phyloP scores from a whole-genome alignment of 2,888 invertebrate species.

The Reticulitermes lucifugus region DNA sequence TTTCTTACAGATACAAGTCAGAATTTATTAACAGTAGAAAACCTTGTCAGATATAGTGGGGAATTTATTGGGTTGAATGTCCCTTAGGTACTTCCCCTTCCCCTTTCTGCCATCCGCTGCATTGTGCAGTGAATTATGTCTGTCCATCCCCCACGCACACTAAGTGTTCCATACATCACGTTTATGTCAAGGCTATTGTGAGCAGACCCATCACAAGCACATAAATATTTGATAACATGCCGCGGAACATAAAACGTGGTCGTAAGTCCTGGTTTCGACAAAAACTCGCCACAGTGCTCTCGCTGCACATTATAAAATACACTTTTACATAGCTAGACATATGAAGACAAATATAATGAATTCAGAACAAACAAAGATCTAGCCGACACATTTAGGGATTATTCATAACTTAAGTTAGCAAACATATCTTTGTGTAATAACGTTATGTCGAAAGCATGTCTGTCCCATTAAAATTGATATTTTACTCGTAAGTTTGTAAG shows the following conservation, averaged over 20 bases:
- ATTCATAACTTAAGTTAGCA: background rate
- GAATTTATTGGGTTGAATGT: background rate
- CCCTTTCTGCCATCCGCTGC: background rate
- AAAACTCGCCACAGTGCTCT: background rate
- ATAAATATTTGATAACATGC: conserved; percentile 7
- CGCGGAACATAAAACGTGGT: background rate
- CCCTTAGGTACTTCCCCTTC: background rate
- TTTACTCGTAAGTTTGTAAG: no score
- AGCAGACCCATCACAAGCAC: background rate
- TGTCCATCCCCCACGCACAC: background rate
- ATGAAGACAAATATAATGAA: background rate
- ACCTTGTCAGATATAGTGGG: background rate
- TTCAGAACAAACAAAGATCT: background rate
- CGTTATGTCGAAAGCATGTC: background rate
- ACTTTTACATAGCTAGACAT: background rate
- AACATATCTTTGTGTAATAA: background rate
- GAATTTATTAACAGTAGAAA: background rate
- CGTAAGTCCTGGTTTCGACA: background rate
- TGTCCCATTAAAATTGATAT: background rate
- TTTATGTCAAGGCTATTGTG: conserved; percentile 7
- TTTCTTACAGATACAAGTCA: background rate
- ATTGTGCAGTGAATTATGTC: conserved; percentile 1
- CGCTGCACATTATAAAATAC: background rate
- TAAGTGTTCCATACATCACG: conserved; percentile 13
- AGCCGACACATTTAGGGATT: background rate